Base-by-base conservation (phyloP, 1,140 invertebrate genomes). In the Proctacanthus coquilletti region DNA sequence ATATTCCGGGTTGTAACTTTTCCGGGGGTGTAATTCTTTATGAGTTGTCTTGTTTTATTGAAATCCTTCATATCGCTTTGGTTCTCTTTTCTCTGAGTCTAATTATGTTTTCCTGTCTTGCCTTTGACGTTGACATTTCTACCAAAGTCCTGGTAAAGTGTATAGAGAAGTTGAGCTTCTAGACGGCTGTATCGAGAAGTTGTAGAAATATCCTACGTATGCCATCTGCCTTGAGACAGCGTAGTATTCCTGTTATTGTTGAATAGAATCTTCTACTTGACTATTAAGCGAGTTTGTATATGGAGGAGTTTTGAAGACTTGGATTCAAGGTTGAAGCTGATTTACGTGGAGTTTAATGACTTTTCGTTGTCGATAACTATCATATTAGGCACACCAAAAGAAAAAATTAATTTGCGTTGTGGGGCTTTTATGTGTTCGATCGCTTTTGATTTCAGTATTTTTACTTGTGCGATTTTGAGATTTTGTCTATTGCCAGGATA, bases 401-500 rank as follows among this genome's bases (percentile, higher is more conserved):
- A 23, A 21, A 43, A 43, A 14, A 42, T 15, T 13, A 39, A 30
- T 39, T 42, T 25, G 14, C 36, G 21, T 17, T 38, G 17, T 19
- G 36, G 33, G 15, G 20, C n/a, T 30, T 29, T 32, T 18, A 43
- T 34, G 17, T 43, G 19, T 34, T 43, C 38, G 11, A 43, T 34
- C 17, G 34, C 11, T 21, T n/a, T 34, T 6, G 33, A 29, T 11
- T 18, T 23, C 18, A 43, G 13, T 13, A 32, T 9, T 40, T 37
- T 36, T 5, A 20, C 27, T 18, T 37, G 37, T 13, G 25, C 42
- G 18, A 43, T 14, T 40, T 40, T 17, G 39, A 36, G 14, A 43
- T 39, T 36, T 43, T 43, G 30, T 42, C 40, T 14, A 38, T 21
- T 21, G 40, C 40, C 35, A 19, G 40, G 35, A 38, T 38, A 38